Evolutionary conservation across 2,113 vertebrate genomes (phyloP), one percentile per base, ranked within the genome.

Genomic region (Numida meleagris): DNA sequence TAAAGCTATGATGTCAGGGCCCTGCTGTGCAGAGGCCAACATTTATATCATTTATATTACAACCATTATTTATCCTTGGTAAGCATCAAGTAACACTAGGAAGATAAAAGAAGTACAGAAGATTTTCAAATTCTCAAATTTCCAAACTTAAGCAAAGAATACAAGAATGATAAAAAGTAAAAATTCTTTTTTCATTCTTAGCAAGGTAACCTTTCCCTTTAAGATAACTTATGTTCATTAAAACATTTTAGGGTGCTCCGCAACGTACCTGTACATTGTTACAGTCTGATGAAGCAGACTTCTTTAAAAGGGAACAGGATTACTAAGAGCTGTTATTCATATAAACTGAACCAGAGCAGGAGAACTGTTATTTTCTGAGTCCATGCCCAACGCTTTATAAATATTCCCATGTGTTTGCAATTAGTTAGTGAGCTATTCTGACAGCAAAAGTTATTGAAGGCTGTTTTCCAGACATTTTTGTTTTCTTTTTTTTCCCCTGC

Each of bases 341-440:
- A 75, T 17, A 96, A n/a, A 36, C 57, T 88, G 75, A 79, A 94
- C 89, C 50, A 84, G 78, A 95, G 84, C 76, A 86, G 62, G 85
- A 89, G 89, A 95, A 85, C 88, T 81, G 85, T 95, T 66, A 62
- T 51, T 87, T 95, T 96, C 55, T 61, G 65, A 94, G 90, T 42
- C 81, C 50, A 42, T 92, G 77, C 46, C 79, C 77, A 63, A 43
- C 40, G 95, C 70, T 86, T 89, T 86, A 88, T 90, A 97, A 97
- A 93, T 96, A 96, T 75, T 95, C 70, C 92, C 95, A 95, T 95
- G 65, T 97, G 97, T 96, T 95, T 96, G 90, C 77, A 96, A 96
- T 97, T 97, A 97, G 93, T 84, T 87, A 90, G 78, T 57, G 66
- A 73, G n/a, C 80, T 92, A 71, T 78, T 89, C 76, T 93, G 90